Conservation (phyloP, 53 echinoderm and acorn worm genomes). For the Holothuria leucospilota region DNA sequence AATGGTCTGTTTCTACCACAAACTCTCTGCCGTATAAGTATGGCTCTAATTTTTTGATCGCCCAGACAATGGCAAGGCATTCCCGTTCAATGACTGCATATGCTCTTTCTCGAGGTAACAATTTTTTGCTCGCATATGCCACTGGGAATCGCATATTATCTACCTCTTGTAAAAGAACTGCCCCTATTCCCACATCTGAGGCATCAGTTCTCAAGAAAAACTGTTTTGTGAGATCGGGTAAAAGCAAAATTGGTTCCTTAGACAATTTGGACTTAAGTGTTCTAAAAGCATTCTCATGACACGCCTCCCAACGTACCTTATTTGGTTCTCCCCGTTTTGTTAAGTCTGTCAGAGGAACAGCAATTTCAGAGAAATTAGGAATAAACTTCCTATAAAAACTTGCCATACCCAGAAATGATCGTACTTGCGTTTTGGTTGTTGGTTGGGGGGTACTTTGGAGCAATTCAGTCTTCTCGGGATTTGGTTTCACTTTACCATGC, state of each 20-base stretch:
- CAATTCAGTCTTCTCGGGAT: background rate
- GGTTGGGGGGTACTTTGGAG: too few species aligned
- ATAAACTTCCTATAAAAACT: background rate
- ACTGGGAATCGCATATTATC: slow-evolving; percentile 17
- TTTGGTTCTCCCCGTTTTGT: too few species aligned
- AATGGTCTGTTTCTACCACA: slow-evolving; percentile 26
- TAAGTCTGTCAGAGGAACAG: too few species aligned
- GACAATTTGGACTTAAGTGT: slow-evolving; percentile 3
- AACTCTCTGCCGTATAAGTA: slow-evolving; percentile 7
- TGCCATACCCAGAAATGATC: too few species aligned
- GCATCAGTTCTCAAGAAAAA: slow-evolving; percentile 38
- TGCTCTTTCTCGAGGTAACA: slow-evolving; percentile 4
- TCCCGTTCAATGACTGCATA: slow-evolving; percentile 8
- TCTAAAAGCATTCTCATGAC: slow-evolving; percentile 10
- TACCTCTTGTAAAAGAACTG: slow-evolving; percentile 32
- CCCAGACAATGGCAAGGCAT: slow-evolving; percentile 28
- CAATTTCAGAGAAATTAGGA: too few species aligned
- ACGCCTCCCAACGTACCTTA: background rate
- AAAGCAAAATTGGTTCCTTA: slow-evolving; percentile 1
- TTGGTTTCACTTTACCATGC: slow-evolving; percentile 3
- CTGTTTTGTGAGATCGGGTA: slow-evolving; percentile 36
- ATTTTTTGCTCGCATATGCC: slow-evolving; percentile 27
- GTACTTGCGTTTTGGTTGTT: too few species aligned
- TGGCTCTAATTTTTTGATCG: slow-evolving; percentile 10
- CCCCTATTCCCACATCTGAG: too few species aligned